Percentiles rank a stretch among this genome's conserved stretches.
Conservation (phyloP, 1,140 invertebrate species). For the Rhizoglyphus robini region DNA sequence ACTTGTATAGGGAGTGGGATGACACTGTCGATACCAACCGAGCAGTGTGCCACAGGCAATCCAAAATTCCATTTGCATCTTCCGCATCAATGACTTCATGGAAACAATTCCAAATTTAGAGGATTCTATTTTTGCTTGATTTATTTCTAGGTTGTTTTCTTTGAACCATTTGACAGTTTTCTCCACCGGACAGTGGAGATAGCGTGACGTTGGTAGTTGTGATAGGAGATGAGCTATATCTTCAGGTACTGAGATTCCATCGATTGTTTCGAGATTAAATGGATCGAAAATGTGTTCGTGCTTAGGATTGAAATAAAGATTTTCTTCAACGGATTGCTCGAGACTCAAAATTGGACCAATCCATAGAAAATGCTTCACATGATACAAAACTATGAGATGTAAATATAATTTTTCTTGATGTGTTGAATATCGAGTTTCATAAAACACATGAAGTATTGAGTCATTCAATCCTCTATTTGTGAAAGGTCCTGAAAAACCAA, state of each 20-base stretch:
- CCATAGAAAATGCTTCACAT: background rate
- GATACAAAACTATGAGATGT: background rate
- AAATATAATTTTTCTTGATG: too few relatives aligned
- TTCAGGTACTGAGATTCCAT: background rate
- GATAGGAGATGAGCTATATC: background rate
- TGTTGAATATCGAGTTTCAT: too few relatives aligned
- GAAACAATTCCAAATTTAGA: background rate
- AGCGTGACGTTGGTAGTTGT: conserved; percentile 7
- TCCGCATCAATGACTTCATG: background rate
- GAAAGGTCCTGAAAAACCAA: too few relatives aligned
- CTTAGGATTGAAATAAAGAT: background rate
- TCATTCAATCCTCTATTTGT: too few relatives aligned
- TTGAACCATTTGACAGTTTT: background rate
- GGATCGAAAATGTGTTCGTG: conserved; percentile 9
- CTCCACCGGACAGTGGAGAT: background rate
- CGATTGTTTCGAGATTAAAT: background rate
- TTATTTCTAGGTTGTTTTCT: background rate
- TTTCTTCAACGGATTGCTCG: background rate
- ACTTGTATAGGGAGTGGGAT: conserved; percentile 41
- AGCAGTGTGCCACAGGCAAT: background rate
- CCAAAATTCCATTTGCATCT: conserved; percentile 9
- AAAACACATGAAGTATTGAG: too few relatives aligned
- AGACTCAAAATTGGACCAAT: background rate
- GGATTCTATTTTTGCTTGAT: background rate
- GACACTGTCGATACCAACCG: conserved; percentile 45